phyloP scores from a whole-genome alignment of 2,888 invertebrate genomes.

The Andrena bucephala region DNA sequence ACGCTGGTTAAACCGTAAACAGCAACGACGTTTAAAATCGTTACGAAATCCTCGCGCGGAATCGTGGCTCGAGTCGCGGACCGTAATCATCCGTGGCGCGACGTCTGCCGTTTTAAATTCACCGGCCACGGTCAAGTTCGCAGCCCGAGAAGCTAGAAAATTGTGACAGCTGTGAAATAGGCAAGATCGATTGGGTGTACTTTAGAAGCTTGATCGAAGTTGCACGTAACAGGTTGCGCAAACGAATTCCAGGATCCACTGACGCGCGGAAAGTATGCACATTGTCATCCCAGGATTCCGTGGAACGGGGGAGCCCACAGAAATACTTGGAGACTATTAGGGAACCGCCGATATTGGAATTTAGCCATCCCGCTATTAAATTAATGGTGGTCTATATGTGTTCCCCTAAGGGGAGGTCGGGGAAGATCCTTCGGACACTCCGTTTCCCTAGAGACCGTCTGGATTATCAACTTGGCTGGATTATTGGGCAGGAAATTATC shows the following conservation, averaged over 20 bases:
- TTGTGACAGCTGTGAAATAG: background rate
- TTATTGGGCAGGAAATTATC: conserved; percentile 4
- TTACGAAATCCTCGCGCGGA: background rate
- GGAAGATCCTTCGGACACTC: conserved; percentile 27
- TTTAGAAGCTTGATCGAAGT: too few relatives aligned
- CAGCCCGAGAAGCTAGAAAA: background rate
- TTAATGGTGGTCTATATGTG: conserved; percentile 76
- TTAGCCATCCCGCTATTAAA: conserved; percentile 75
- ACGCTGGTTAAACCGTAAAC: conserved; percentile 38
- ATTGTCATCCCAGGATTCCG: conserved; percentile 55
- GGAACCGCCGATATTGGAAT: conserved; percentile 78
- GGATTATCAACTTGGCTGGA: conserved; percentile 35
- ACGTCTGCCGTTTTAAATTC: background rate
- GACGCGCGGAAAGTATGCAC: conserved; percentile 35
- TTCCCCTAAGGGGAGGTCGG: conserved; percentile 18
- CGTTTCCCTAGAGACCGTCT: conserved; percentile 16
- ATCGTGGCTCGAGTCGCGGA: background rate
- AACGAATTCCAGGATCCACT: conserved; percentile 20
- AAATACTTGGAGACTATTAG: conserved; percentile 76
- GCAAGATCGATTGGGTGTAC: too few relatives aligned
- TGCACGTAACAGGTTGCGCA: conserved; percentile 31
- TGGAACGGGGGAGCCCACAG: conserved; percentile 11
- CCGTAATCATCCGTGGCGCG: background rate
- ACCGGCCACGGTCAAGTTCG: background rate
- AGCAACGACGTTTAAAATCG: conserved; percentile 25